phyloP scores from a whole-genome alignment of 2,888 invertebrate genomes.

The Heliconius ethilla region DNA sequence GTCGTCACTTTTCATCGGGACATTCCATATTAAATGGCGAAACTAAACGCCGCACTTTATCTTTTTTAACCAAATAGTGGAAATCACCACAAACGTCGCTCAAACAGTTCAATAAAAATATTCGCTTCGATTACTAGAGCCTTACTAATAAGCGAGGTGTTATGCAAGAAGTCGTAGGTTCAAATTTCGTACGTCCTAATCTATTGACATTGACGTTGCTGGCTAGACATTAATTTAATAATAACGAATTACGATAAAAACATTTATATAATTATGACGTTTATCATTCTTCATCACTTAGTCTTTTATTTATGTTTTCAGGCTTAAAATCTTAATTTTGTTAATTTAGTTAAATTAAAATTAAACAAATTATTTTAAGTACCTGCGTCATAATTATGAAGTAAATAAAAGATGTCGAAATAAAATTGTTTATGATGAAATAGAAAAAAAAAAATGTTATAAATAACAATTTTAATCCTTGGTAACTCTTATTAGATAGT shows the following conservation, averaged over 20 bases:
- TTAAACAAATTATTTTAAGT: neutral
- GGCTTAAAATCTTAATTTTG: neutral
- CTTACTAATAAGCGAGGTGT: neutral
- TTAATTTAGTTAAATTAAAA: neutral
- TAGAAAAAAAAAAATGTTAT: too few relatives aligned
- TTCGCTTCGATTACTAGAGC: neutral
- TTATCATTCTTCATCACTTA: neutral
- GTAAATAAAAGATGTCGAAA: neutral
- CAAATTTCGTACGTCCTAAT: constrained; percentile 5
- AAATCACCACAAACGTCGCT: neutral
- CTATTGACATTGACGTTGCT: neutral
- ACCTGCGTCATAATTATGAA: too few relatives aligned
- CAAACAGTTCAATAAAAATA: neutral
- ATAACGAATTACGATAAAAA: neutral
- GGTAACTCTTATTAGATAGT: too few relatives aligned
- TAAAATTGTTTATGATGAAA: neutral
- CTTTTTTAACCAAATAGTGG: neutral
- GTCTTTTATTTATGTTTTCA: neutral
- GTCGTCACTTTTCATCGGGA: neutral
- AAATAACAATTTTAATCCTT: too few relatives aligned
- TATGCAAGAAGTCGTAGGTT: neutral
- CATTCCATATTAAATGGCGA: neutral
- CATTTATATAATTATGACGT: neutral
- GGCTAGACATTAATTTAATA: neutral
- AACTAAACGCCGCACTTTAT: neutral